Evolutionary conservation across 2,888 invertebrate species (phyloP).

Genomic region (Oxycera nigricornis): DNA sequence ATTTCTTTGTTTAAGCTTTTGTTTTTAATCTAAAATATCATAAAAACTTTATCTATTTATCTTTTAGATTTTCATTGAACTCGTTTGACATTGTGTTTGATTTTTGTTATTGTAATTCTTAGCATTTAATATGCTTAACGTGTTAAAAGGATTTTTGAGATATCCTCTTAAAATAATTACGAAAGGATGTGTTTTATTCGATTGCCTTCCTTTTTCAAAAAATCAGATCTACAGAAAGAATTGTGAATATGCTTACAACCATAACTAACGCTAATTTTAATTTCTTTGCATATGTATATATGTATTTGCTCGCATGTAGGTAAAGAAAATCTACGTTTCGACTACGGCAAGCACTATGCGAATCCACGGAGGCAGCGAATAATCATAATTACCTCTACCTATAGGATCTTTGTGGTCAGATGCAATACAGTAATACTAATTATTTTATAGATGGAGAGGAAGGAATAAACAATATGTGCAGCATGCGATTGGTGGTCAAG

Average conservation of each 20-base stretch:
- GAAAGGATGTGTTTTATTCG: not conserved
- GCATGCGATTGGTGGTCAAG: no score
- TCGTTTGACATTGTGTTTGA: conserved; percentile 25
- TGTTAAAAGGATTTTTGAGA: not conserved
- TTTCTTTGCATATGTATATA: not conserved
- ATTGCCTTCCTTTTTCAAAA: not conserved
- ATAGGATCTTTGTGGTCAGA: conserved; percentile 28
- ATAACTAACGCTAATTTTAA: conserved; percentile 3
- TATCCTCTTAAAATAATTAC: not conserved
- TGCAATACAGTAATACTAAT: conserved; percentile 17
- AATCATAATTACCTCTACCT: conserved; percentile 44
- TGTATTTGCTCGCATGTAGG: not conserved
- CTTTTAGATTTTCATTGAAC: conserved; percentile 2
- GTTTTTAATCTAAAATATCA: not conserved
- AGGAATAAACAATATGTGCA: no score
- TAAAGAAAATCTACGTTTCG: conserved; percentile 35
- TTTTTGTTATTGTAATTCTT: not conserved
- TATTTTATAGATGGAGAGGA: conserved; percentile 4
- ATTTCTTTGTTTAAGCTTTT: not conserved
- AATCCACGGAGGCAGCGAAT: conserved; percentile 50
- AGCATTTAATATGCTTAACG: not conserved
- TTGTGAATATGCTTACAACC: not conserved
- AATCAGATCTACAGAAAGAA: not conserved
- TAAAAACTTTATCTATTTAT: not conserved
- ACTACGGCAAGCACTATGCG: conserved; percentile 46